Percentiles rank a stretch among this genome's conserved stretches.
Conservation (phyloP, 2,888 invertebrate genomes). For the Cosmopolites sordidus region DNA sequence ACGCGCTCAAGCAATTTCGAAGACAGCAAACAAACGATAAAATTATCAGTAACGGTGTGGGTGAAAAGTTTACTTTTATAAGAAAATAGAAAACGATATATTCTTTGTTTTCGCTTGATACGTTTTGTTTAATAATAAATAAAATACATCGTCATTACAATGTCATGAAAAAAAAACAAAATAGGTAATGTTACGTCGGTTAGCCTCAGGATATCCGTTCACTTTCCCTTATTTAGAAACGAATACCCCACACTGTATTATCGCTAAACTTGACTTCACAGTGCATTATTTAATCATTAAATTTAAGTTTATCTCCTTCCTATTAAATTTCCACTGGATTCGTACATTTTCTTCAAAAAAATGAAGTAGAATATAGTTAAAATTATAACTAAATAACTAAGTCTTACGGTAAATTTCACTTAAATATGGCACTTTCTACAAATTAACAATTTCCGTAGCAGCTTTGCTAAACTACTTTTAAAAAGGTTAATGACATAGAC, state of each 20-base stretch:
- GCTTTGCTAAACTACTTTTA: slow-evolving; percentile 27
- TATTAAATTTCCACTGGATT: too few species aligned
- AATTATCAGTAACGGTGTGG: slow-evolving; percentile 22
- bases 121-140: too few species aligned
- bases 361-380: neutral
- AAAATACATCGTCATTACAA: neutral
- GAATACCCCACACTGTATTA: slow-evolving; percentile 32
- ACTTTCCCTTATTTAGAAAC: slow-evolving; percentile 46
- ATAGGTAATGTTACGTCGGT: slow-evolving; percentile 17
- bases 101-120: too few species aligned
- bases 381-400: neutral
- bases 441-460: slow-evolving; percentile 25
- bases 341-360: too few species aligned
- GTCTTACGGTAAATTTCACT: neutral
- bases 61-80: slow-evolving; percentile 17
- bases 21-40: slow-evolving; percentile 22
- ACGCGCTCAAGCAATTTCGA: slow-evolving; percentile 28
- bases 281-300: neutral
- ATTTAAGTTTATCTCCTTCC: neutral
- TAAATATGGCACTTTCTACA: slow-evolving; percentile 30
- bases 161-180: neutral
- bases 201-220: slow-evolving; percentile 43
- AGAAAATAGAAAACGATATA: too few species aligned
- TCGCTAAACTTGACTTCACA: neutral
- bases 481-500: slow-evolving; percentile 26